Evolutionary conservation across 2,888 invertebrate genomes (phyloP), one percentile per base, ranked within the genome.

Genomic region (Boloria selene): DNA sequence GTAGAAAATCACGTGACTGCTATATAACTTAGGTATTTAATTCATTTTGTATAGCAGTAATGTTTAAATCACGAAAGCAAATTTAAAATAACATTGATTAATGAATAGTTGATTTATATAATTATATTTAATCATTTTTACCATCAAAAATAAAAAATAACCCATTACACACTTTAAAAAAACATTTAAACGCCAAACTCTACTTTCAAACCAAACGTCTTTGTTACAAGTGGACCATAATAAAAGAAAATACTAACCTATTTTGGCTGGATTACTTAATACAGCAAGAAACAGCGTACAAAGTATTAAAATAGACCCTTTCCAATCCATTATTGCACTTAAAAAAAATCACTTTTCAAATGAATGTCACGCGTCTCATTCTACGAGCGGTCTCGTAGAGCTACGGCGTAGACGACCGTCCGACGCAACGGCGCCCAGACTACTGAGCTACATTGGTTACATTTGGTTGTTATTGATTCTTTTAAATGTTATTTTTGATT

Each of bases 401-500:
- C 64, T 68, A 65, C 70, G 71, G 67, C 74, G 72, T 67, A 70
- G 71, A 68, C 86, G 85, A 75, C 85, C 84, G 82, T 64, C 65
- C 83, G 75, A 80, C 76, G 73, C 85, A 77, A 79, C 81, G 83
- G 80, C 79, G 80, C 86, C 86, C 85, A 84, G 87, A 83, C 84
- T 77, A 91, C 91, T 91, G 86, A 85, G 82, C 80, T 79, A 63
- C 75, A 70, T 70, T 79, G 77, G 79, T 79, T 81, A 81, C 80
- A 82, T 79, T 81, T 76, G 72, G 73, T 74, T 86, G 80, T 86
- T 91, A 91, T 91, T 90, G 91, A 91, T 91, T 92, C 89, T 89
- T 88, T 89, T 87, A 86, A 91, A 86, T 88, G 88, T 87, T 89
- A 90, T 91, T 91, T 90, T 90, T 87, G 87, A 87, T 79, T 79